Base-by-base conservation (phyloP, 64 coral and sea anemone genomes). In the Montipora efflorescens region DNA sequence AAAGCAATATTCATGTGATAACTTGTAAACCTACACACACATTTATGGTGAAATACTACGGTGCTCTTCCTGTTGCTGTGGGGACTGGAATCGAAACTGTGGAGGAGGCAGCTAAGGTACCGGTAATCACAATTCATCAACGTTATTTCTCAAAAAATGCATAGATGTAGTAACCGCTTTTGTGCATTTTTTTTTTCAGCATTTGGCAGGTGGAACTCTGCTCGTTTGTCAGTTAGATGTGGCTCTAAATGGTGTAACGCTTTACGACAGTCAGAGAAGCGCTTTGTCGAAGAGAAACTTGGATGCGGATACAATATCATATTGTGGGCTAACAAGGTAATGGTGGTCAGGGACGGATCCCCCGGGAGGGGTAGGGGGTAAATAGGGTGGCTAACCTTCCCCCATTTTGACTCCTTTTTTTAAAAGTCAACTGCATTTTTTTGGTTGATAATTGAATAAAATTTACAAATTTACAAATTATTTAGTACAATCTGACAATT, bases 31-130 rank as follows among this genome's bases (percentile, higher is more conserved):
- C 93, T 12, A 89, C 89, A 2, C 93, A 94, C 52, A 97, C 96
- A 5, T 96, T 92, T 59, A 96, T 99, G 98, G 95, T 99, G 7
- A 99, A 99, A 66, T 99, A 99, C 74, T 99, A 99, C 76, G 98
- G 98, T 28, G 91, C 92, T 58, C 89, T 96, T 5, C 95, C 98
- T 69, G 98, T 99, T 85, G 92, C 98, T 67, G 93, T 99, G 76
- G 98, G 98, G 13, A 99, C 98, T 47, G 98, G 98, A 22, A 92
- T 94, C 67, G 89, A 96, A 50, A 96, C 98, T 18, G 95, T 99
- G 21, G 87, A 96, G 83, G 98, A 99, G 16, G 98, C 98, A 87
- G 98, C 95, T 28, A 94, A 94, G 95, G 98, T 28, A 28, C 25
- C 25, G 25, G 25, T 99, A 76, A 22, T 53, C 21, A 64, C 14